These are phyloP conservation scores for Lottia gigantea DNA, from an alignment of 2,888 invertebrate genomes.

Conservation along the genomic window DNA sequence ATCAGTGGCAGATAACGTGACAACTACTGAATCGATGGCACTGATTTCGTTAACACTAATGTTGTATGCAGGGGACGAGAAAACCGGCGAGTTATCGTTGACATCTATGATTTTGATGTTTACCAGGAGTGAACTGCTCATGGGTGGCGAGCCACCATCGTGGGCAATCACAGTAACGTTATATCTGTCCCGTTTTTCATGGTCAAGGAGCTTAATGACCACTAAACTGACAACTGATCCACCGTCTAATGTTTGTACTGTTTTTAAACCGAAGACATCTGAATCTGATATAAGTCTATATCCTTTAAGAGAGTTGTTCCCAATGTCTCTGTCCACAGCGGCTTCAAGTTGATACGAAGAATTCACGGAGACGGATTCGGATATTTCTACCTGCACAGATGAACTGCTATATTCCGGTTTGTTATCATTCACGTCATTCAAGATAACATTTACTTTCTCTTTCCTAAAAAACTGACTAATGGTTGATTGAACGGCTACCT, in stretches of 20 bases:
- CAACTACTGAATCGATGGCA: constrained; percentile 32
- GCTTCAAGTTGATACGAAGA: constrained; percentile 39
- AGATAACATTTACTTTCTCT: constrained; percentile 29
- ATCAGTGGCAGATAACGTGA: constrained; percentile 82
- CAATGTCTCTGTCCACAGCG: constrained; percentile 45
- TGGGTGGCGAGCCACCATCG: constrained; percentile 43
- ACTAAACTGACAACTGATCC: constrained; percentile 42
- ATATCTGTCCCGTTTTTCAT: constrained; percentile 45
- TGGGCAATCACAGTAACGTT: constrained; percentile 42
- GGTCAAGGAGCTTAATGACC: constrained; percentile 42
- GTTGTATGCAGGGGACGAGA: constrained; percentile 40
- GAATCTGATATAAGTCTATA: constrained; percentile 38
- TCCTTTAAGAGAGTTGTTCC: constrained; percentile 40
- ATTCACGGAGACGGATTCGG: constrained; percentile 41
- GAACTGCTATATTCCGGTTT: constrained; percentile 33
- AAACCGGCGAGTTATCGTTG: constrained; percentile 48
- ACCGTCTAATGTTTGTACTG: constrained; percentile 39
- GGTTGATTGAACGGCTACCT: constrained; percentile 35
- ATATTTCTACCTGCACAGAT: constrained; percentile 33
- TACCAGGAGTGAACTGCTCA: constrained; percentile 38
- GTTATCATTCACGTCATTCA: constrained; percentile 48
- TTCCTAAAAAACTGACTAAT: constrained; percentile 73
- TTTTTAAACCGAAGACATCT: constrained; percentile 39
- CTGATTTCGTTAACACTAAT: constrained; percentile 43
- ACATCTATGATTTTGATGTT: constrained; percentile 43